Base-by-base conservation (phyloP, 2,888 invertebrate genomes). In the Myopa testacea region DNA sequence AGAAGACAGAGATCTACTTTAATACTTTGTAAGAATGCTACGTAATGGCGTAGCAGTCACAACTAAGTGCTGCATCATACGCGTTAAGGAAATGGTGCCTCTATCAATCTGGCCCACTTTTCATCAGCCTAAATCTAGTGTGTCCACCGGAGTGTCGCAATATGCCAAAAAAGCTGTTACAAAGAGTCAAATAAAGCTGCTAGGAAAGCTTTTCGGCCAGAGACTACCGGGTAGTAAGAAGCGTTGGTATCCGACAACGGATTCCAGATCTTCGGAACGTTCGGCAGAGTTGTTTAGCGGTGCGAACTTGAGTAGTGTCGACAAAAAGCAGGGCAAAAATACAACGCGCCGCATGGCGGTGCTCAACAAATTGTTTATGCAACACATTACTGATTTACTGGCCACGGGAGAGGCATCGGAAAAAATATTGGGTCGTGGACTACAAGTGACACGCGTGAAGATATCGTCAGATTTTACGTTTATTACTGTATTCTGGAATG, bases 331-430 rank as follows among this genome's bases (percentile, higher is more conserved):
- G 34, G 90, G 90, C 14, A 91, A 92, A 69, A 90, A 90, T 14
- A 91, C 91, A 12, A 87, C 89, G 0, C 91, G 93, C 62, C 91
- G 95, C 83, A 90, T 92, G 37, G 89, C 91, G 1, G 93, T 95
- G 80, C 88, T 96, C 1, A 95, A 95, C 86, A 95, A 95, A 88
- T 85, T 96, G 71, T 95, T 96, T 84, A 95, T 96, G 95, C 92
- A 92, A 83, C 91, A 94, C 78, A 93, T 96, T 10, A 94, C 95
- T 0, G 95, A 95, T 86, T 88, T 95, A 52, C 92, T 96, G 92
- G 92, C 94, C 1, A 94, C 94, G 0, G 94, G 95, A 1, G 92
- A 93, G 82, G 90, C 91, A 50, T 89, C 93, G 3, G 89, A 91
- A 71, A 89, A 91, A 72, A 89, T 95, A 79, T 82, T 93, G 16